Percentiles rank a stretch among this genome's conserved stretches.
These are phyloP conservation scores for Pygoscelis adeliae DNA, from an alignment of 2,113 vertebrate genomes.

Conservation along the genomic window DNA sequence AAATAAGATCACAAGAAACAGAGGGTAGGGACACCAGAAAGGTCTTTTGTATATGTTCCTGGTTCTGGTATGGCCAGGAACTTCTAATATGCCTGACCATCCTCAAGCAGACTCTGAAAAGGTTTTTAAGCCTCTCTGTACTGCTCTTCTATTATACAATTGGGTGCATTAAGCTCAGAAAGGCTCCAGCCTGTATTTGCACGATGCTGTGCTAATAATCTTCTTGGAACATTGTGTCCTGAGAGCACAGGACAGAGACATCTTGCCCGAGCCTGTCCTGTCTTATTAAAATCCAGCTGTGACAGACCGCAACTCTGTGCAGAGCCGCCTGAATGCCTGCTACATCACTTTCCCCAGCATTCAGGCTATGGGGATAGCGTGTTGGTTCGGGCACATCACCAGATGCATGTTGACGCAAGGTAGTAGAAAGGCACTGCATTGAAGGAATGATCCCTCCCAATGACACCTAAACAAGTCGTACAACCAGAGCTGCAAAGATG, in stretches of 20 bases:
- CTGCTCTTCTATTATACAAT: background rate
- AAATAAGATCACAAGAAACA: background rate
- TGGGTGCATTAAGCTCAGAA: background rate
- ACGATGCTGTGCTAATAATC: background rate
- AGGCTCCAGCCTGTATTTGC: background rate
- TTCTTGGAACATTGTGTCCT: constrained; percentile 4
- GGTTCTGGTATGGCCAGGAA: background rate
- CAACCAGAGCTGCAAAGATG: background rate
- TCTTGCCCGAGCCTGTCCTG: background rate
- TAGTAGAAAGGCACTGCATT: background rate
- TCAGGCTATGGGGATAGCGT: fast-evolving
- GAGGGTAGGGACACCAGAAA: background rate
- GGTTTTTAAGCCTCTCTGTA: background rate
- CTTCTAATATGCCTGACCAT: background rate
- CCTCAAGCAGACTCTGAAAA: background rate
- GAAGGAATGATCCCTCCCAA: background rate
- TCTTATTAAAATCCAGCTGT: background rate
- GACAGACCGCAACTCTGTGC: background rate
- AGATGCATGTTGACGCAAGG: background rate
- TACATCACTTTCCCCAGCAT: background rate
- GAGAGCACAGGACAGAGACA: background rate
- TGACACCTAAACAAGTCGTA: background rate
- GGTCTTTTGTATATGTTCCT: background rate
- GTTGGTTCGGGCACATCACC: background rate
- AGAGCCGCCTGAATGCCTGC: background rate